A percentile compares a stretch with the other conserved stretches of the same genome.
Evolutionary conservation across 2,797 vertebrate species (phyloP).

Genomic region (Apodemus agrarius): DNA sequence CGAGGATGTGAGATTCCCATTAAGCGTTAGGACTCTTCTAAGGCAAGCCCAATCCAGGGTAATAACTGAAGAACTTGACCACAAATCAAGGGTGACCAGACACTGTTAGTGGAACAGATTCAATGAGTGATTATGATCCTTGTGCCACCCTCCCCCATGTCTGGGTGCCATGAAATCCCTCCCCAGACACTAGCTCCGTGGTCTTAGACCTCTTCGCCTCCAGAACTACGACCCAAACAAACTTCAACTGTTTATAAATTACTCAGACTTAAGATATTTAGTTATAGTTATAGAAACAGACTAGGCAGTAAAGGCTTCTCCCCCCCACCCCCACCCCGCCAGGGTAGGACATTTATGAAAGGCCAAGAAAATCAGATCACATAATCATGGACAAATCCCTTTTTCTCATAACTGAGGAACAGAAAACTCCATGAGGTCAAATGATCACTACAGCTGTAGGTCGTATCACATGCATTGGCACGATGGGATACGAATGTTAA

Average conservation of each 20-base stretch:
- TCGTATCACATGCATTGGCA: neutral
- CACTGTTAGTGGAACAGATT: neutral
- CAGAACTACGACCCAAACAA: neutral
- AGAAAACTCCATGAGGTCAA: neutral
- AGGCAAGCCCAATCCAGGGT: neutral
- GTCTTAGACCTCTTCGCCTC: neutral
- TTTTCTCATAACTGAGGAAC: neutral
- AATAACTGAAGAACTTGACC: neutral
- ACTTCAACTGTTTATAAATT: neutral
- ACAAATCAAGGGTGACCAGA: neutral
- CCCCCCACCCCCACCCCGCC: too few species aligned
- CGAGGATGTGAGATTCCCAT: neutral
- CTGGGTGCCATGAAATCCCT: neutral
- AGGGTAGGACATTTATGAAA: neutral
- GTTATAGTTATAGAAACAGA: neutral
- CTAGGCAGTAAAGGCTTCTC: neutral
- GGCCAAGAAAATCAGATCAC: neutral
- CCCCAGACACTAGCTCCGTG: neutral
- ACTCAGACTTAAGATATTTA: too few species aligned
- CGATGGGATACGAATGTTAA: rapidly evolving
- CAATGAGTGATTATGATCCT: neutral
- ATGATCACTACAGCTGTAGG: neutral
- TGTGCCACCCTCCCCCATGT: too few species aligned
- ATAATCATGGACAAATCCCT: neutral
- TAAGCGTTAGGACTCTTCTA: neutral